Percentiles rank a stretch among this genome's conserved stretches.
These are phyloP conservation scores for Nothobranchius furzeri DNA, from an alignment of 2,113 vertebrate species.

Conservation along the genomic window DNA sequence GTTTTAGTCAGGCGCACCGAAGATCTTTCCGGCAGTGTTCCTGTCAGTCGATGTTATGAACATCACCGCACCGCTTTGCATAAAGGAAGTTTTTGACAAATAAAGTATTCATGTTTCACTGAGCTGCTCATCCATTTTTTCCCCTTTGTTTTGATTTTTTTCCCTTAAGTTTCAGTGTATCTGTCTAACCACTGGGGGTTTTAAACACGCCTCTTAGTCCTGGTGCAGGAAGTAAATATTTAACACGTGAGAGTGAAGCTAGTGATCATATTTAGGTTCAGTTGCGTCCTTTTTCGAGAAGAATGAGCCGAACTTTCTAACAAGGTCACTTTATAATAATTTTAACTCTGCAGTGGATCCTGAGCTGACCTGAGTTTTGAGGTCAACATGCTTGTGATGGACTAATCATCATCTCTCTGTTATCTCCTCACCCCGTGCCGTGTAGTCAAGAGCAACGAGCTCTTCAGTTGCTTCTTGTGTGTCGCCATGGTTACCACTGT, in stretches of 20 bases:
- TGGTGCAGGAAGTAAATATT: not conserved
- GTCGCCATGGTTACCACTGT: conserved; percentile 53
- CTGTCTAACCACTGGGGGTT: too few species aligned
- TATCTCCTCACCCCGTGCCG: conserved; percentile 26
- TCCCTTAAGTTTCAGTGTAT: too few species aligned
- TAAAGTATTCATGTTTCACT: too few species aligned
- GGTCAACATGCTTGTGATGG: not conserved
- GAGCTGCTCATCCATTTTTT: too few species aligned
- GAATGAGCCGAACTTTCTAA: not conserved
- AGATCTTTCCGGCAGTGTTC: not conserved
- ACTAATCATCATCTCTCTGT: conserved; percentile 23
- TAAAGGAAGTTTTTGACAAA: conserved; percentile 6
- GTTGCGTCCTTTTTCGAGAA: too few species aligned
- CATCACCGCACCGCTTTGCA: conserved; percentile 29
- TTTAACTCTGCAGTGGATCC: not conserved
- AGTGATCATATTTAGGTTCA: not conserved
- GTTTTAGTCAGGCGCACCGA: too few species aligned
- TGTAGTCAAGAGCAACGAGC: conserved; percentile 47
- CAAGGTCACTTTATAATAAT: not conserved
- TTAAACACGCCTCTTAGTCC: too few species aligned
- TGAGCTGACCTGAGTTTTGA: not conserved
- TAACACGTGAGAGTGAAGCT: not conserved
- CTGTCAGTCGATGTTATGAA: not conserved
- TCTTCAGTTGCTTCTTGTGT: conserved; percentile 37
- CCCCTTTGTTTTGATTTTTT: too few species aligned